Conservation (phyloP, 2,113 vertebrate species). For the Stictonetta naevosa region DNA sequence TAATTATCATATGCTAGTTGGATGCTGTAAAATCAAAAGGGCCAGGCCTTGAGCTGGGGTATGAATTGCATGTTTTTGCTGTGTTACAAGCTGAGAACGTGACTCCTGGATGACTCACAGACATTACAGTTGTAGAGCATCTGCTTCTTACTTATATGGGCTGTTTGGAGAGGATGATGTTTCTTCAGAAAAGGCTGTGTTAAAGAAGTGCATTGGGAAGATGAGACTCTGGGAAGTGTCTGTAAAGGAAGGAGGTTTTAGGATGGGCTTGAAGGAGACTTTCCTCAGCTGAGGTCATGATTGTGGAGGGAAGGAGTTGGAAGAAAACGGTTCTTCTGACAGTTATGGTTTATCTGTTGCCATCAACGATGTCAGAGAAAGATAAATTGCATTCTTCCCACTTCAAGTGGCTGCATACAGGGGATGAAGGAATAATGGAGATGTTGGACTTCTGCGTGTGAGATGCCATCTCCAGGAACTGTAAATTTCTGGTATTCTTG, state of each 20-base stretch:
- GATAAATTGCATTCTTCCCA: neutral
- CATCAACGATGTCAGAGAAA: neutral
- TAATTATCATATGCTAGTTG: neutral
- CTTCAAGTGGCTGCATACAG: neutral
- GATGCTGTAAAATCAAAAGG: fast-evolving
- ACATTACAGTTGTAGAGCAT: neutral
- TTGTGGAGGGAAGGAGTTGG: neutral
- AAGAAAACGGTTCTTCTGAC: neutral
- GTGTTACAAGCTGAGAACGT: fast-evolving
- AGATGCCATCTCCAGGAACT: neutral
- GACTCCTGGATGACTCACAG: neutral
- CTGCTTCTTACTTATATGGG: neutral
- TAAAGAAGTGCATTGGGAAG: neutral
- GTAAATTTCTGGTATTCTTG: neutral
- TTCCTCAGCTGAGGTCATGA: neutral
- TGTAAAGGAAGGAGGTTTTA: neutral
- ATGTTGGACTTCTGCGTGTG: neutral
- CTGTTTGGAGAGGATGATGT: neutral
- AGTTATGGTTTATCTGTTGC: neutral
- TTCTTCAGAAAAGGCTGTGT: neutral
- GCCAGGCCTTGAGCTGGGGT: neutral
- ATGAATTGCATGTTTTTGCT: neutral
- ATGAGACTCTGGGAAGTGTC: neutral
- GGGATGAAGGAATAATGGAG: neutral
- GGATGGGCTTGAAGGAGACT: neutral